A percentile compares a stretch with the other conserved stretches of the same genome.
Evolutionary conservation across 2,797 vertebrate species (phyloP).

Genomic region (Malurus leucopterus): DNA sequence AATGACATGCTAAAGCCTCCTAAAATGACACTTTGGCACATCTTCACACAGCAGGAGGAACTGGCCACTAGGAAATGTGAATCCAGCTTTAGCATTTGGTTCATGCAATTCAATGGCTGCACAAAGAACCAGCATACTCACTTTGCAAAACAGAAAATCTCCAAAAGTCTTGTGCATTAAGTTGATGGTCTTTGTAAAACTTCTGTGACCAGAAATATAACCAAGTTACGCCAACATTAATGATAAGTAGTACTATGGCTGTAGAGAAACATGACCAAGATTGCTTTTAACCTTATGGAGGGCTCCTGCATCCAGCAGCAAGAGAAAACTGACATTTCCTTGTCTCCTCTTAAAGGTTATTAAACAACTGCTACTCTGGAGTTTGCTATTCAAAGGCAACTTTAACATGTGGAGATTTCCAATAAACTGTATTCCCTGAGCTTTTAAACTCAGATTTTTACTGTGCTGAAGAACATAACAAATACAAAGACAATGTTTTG

Average conservation of each 20-base stretch:
- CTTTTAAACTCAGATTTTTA: neutral
- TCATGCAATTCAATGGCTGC: neutral
- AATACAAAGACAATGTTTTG: neutral
- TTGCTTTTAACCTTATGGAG: neutral
- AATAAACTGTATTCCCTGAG: neutral
- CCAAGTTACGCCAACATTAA: neutral
- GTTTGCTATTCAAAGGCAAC: neutral
- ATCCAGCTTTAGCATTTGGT: neutral
- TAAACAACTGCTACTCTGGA: neutral
- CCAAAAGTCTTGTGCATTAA: neutral
- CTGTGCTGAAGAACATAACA: neutral
- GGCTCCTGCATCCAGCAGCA: neutral
- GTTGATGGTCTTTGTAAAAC: neutral
- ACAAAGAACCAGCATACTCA: neutral
- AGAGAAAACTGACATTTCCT: neutral
- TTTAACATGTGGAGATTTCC: neutral
- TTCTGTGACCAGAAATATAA: neutral
- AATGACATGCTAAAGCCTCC: neutral
- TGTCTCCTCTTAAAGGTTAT: neutral
- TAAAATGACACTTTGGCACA: neutral
- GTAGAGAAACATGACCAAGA: neutral
- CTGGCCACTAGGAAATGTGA: neutral
- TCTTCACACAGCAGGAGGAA: accelerated
- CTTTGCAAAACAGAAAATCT: neutral
- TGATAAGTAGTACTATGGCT: neutral